Conservation (phyloP, 2,113 vertebrate species). For the Spilogale gracilis region DNA sequence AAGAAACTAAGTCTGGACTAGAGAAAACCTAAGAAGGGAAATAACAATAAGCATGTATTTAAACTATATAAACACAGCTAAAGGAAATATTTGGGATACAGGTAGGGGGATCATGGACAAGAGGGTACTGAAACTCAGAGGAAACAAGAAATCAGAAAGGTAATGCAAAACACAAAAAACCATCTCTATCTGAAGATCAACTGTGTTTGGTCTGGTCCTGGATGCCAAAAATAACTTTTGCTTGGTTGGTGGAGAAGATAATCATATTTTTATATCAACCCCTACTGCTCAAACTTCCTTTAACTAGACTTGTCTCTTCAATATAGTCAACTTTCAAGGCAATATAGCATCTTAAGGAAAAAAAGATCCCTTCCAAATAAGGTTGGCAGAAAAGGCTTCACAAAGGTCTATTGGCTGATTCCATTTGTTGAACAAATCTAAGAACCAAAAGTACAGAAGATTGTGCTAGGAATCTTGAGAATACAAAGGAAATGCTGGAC, state of each 20-base stretch:
- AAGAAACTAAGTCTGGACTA: conserved; percentile 47
- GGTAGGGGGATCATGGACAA: neutral
- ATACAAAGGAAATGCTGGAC: conserved; percentile 13
- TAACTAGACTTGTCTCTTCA: neutral
- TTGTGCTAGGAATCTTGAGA: neutral
- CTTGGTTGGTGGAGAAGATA: neutral
- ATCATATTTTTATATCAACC: neutral
- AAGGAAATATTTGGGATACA: neutral
- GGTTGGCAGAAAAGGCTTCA: neutral
- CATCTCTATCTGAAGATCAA: neutral
- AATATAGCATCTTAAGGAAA: neutral
- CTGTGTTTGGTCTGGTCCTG: neutral
- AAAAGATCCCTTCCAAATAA: neutral
- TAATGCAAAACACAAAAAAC: conserved; percentile 3
- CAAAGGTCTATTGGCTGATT: neutral
- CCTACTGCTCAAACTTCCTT: neutral
- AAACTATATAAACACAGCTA: neutral
- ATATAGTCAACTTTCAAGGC: neutral
- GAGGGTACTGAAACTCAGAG: neutral
- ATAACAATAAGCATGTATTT: neutral
- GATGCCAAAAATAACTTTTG: neutral
- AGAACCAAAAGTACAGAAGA: neutral
- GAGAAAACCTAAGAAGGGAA: neutral
- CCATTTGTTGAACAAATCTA: conserved; percentile 48
- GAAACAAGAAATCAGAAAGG: neutral